Percentiles rank a stretch among this genome's conserved stretches.
Conservation (phyloP, 2,113 vertebrate genomes). For the Rhinogobius similis region DNA sequence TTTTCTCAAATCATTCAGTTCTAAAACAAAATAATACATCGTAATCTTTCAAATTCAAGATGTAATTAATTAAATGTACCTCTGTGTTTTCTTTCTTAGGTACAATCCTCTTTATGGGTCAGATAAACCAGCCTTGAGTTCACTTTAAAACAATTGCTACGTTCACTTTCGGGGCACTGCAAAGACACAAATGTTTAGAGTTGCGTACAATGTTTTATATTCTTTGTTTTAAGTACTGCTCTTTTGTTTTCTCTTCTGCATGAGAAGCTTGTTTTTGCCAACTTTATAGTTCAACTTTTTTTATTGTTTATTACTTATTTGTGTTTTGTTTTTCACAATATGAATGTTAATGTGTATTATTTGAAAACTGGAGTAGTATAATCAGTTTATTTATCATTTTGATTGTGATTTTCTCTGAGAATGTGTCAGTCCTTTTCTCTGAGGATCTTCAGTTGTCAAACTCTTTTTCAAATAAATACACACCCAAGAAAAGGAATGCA, state of each 20-base stretch:
- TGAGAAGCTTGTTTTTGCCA: conserved; percentile 48
- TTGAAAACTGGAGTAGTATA: conserved; percentile 36
- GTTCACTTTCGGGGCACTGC: background rate
- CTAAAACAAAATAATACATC: too few relatives aligned
- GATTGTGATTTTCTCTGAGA: conserved; percentile 22
- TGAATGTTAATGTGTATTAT: conserved; percentile 62
- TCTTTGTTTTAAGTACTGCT: conserved; percentile 62
- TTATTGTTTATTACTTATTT: conserved; percentile 51
- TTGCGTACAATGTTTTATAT: conserved; percentile 47
- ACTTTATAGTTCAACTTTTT: conserved; percentile 52
- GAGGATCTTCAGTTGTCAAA: conserved; percentile 37
- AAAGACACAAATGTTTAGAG: conserved; percentile 34
- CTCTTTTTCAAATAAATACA: conserved; percentile 58
- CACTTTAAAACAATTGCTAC: background rate
- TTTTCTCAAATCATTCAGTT: too few relatives aligned
- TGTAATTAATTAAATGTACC: background rate
- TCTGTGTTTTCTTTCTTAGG: conserved; percentile 69
- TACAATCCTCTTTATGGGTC: conserved; percentile 93
- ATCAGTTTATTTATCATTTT: conserved; percentile 42
- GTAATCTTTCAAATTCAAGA: too few relatives aligned
- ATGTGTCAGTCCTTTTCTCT: conserved; percentile 5
- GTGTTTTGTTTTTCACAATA: conserved; percentile 51
- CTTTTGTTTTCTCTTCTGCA: conserved; percentile 44
- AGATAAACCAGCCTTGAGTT: conserved; percentile 90
- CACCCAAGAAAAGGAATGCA: conserved; percentile 35